Percentiles rank a stretch among this genome's conserved stretches.
These are phyloP conservation scores for Cygnus olor DNA, from an alignment of 2,797 vertebrate genomes.

Conservation along the genomic window DNA sequence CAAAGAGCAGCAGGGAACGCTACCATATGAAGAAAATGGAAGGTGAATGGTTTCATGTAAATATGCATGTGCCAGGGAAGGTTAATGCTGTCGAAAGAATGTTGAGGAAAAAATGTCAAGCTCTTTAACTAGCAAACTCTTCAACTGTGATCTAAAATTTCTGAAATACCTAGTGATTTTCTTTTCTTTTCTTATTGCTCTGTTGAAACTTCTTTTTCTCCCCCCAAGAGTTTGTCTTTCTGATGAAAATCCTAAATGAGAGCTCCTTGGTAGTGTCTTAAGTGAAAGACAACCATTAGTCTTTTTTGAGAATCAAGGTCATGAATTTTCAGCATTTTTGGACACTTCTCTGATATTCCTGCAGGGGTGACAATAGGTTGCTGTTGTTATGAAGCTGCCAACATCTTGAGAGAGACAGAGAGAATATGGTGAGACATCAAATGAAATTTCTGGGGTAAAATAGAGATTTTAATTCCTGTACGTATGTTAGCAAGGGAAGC, in stretches of 20 bases:
- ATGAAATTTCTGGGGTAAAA: background rate
- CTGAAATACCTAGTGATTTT: background rate
- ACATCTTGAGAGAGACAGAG: background rate
- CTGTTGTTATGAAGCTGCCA: background rate
- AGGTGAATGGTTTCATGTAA: background rate
- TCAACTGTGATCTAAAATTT: background rate
- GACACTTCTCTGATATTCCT: background rate
- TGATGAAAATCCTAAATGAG: background rate
- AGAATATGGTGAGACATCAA: background rate
- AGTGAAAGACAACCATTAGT: background rate
- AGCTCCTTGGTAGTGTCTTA: background rate
- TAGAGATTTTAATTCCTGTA: background rate
- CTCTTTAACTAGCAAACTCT: background rate
- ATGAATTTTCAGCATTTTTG: background rate
- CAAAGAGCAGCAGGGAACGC: background rate
- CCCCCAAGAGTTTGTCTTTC: background rate
- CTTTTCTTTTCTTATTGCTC: background rate
- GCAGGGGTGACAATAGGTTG: background rate
- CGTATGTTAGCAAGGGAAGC: background rate
- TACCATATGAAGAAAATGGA: background rate
- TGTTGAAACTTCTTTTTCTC: background rate
- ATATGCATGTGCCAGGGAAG: fast-evolving
- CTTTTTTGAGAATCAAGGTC: background rate
- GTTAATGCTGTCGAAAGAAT: background rate
- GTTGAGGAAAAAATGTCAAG: background rate